Percentiles rank a stretch among this genome's conserved stretches.
Conservation (phyloP, 2,888 invertebrate genomes). For the Subacronicta megacephala region DNA sequence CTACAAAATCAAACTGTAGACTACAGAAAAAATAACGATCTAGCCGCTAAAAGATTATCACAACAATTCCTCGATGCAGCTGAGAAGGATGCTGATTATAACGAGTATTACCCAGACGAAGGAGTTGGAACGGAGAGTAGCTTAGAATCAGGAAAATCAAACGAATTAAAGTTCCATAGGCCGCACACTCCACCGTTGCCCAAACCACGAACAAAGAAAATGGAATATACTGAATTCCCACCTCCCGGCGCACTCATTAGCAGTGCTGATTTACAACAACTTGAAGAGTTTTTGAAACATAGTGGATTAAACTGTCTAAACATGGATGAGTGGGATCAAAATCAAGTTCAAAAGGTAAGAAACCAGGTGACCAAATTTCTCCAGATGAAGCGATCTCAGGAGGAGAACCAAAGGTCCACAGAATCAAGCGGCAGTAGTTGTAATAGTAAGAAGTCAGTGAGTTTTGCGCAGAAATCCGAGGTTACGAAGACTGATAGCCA, state of each 20-base stretch:
- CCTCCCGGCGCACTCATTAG: slow-evolving; percentile 87
- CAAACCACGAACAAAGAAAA: slow-evolving; percentile 84
- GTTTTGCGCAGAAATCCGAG: slow-evolving; percentile 92
- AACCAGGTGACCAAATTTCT: slow-evolving; percentile 93
- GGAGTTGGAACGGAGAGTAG: slow-evolving; percentile 91
- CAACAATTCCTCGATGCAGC: slow-evolving; percentile 88
- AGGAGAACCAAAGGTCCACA: slow-evolving; percentile 90
- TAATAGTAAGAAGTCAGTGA: slow-evolving; percentile 93
- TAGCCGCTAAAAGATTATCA: slow-evolving; percentile 86
- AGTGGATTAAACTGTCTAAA: slow-evolving; percentile 93
- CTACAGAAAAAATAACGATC: slow-evolving; percentile 87
- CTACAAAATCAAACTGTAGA: slow-evolving; percentile 87
- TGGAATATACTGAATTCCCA: slow-evolving; percentile 85
- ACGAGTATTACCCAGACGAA: slow-evolving; percentile 90
- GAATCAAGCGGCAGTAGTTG: slow-evolving; percentile 90
- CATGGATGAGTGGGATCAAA: slow-evolving; percentile 91
- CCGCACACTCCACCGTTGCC: slow-evolving; percentile 88
- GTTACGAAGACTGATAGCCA: slow-evolving; percentile 73
- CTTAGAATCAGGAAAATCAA: slow-evolving; percentile 89
- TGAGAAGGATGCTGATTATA: slow-evolving; percentile 87
- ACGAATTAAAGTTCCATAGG: slow-evolving; percentile 84
- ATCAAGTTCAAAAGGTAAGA: slow-evolving; percentile 92
- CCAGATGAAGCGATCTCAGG: slow-evolving; percentile 92
- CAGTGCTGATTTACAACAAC: slow-evolving; percentile 91
- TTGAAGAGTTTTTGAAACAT: slow-evolving; percentile 92